Evolutionary conservation across 2,113 vertebrate species (phyloP), one percentile per base, ranked within the genome.

Genomic region (Blennius ocellaris): DNA sequence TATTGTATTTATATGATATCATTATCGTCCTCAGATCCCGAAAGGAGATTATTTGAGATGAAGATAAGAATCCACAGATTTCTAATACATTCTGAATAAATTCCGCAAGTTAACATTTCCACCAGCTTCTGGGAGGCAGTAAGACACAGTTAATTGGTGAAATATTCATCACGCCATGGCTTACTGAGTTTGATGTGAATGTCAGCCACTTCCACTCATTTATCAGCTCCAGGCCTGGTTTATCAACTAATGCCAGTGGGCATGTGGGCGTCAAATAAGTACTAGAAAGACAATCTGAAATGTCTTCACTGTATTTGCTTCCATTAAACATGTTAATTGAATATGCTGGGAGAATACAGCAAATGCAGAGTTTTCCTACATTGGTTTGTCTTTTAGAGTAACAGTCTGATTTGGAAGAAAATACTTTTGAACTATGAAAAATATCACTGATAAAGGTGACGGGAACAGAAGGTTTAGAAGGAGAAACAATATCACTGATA

Each of bases 91-190:
- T 17, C 62, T 40, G 30, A 40, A 43, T 16, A 50, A 59, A 69
- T 66, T 49, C 15, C 16, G 50, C 21, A 69, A 45, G 63, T 79
- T 62, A 76, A 57, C 52, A 36, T 57, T 49, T 71, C 11, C 15
- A 58, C 62, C 68, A 76, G 48, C 41, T 72, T 54, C 48, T 59
- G 68, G 66, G 36, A 64, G 30, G 43, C 67, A 59, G 59, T 8
- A 47, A 67, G 57, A 55, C 53, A 7, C 67, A 54, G 37, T 40
- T 72, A 76, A 73, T 64, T 43, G 59, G 41, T 67, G 21, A 30
- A 72, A 76, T 5, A 45, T 36, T 63, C 21, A 68, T 69, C 21
- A 58, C 41, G 50, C 11, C 8, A 17, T 54, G 49, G 52, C 50
- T 57, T 52, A 17, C 11, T 47, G 38, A 21, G 16, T 69, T 53